These are phyloP conservation scores for Amphiduros pacificus DNA, from an alignment of 2,888 invertebrate genomes.

Conservation along the genomic window DNA sequence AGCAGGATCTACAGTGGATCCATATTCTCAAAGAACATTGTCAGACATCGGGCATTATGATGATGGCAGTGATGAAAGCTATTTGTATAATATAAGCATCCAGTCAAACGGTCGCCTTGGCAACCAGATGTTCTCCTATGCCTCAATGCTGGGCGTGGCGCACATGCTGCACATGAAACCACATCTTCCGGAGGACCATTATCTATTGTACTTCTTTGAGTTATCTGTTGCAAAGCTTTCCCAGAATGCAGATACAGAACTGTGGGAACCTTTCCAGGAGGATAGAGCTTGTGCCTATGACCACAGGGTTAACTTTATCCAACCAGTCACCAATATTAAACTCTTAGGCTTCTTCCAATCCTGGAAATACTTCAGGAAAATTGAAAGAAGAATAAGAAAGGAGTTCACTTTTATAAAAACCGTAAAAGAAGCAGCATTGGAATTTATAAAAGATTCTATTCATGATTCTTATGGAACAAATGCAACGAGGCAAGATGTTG, in stretches of 20 bases:
- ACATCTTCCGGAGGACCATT: neutral
- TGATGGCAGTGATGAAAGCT: too few relatives aligned
- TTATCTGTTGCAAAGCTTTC: neutral
- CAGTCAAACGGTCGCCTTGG: neutral
- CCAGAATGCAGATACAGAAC: neutral
- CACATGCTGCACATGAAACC: neutral
- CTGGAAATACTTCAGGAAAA: conserved; percentile 41
- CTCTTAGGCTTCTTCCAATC: conserved; percentile 44
- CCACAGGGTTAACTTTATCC: neutral
- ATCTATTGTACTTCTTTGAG: neutral
- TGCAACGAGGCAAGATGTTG: conserved; percentile 27
- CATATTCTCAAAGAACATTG: too few relatives aligned
- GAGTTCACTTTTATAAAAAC: conserved; percentile 39
- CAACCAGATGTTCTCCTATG: neutral
- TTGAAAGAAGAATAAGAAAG: conserved; percentile 31
- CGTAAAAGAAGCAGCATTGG: conserved; percentile 26
- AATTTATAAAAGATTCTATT: conserved; percentile 25
- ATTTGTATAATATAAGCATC: neutral
- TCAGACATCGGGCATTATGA: too few relatives aligned
- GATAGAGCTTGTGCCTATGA: neutral
- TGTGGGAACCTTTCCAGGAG: neutral
- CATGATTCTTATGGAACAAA: conserved; percentile 16
- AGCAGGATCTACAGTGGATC: too few relatives aligned
- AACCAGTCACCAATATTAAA: neutral
- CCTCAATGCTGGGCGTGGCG: neutral